Evolutionary conservation across 2,113 vertebrate species (phyloP), one percentile per base, ranked within the genome.

Genomic region (Ageneiosus marmoratus): DNA sequence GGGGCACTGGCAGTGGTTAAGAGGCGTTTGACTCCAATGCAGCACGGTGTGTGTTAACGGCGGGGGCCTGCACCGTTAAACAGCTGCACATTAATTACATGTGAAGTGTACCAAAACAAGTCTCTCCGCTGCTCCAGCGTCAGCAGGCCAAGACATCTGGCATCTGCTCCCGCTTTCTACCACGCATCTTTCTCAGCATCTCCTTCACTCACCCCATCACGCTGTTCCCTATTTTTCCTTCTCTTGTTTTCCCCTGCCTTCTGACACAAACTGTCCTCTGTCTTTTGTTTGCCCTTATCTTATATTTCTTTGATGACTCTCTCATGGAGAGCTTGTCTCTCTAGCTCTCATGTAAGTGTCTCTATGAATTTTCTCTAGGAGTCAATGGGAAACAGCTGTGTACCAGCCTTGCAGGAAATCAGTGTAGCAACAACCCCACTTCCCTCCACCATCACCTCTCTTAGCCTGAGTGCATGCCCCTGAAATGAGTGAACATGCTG

Each of bases 331-430:
- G 65, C 56, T 41, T 44, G 41, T 65, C 92, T 92, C 93, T 94
- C 93, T 91, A 92, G 92, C 93, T 93, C 92, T 79, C 78, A 29
- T 95, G 94, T 94, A 94, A 94, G 94, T 94, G 94, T 95, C 94
- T 95, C 93, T 82, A 92, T 94, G 93, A 94, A 94, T 95, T 95
- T 83, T 95, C 95, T 95, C 93, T 95, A 94, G 94, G 91, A 95
- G 94, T 94, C 95, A 84, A 96, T 95, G 95, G 95, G 94, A 95
- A 96, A 95, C 96, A 96, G 95, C 95, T 96, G 95, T 94, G 95
- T 95, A 94, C 93, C 95, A 95, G 95, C 95, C 94, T 95, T 94
- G 94, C 94, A 94, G 94, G 87, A 88, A 86, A 80, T 48, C 80
- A 63, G 48, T 44, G 75, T 77, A 79, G 72, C 37, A 83, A 63